phyloP scores from a whole-genome alignment of 1,140 invertebrate genomes.

The Philotrypesis tridentata region DNA sequence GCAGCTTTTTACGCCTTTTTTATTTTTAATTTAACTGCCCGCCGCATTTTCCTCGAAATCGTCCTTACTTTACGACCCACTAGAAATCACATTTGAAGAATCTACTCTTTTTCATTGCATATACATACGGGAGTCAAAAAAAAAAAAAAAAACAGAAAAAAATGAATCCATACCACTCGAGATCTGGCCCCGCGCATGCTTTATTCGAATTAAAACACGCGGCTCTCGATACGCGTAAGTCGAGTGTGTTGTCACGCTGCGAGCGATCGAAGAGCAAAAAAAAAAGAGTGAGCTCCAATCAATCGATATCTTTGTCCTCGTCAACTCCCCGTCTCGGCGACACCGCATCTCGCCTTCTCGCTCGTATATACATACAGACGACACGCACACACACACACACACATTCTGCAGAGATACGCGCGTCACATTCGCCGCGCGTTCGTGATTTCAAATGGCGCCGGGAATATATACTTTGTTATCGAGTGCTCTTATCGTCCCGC shows the following conservation, averaged over 20 bases:
- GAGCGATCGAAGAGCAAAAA: conserved; percentile 1
- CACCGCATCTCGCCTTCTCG: conserved; percentile 7
- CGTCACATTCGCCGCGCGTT: no score
- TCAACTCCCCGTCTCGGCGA: conserved; percentile 27
- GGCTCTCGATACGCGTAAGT: no score
- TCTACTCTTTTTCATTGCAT: neutral
- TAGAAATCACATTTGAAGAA: neutral
- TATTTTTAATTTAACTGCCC: conserved; percentile 28
- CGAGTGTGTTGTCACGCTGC: neutral
- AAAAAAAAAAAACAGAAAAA: no score
- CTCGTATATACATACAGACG: neutral
- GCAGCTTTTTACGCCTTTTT: conserved; percentile 19
- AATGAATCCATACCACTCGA: neutral
- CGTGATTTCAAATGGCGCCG: neutral
- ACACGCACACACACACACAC: neutral
- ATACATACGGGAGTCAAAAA: no score
- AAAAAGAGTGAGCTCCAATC: conserved; percentile 7
- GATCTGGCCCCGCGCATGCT: neutral
- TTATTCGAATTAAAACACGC: neutral
- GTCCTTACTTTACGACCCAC: neutral
- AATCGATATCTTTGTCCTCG: conserved; percentile 45
- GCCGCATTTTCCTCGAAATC: neutral
- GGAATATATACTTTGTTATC: conserved; percentile 54
- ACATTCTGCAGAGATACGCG: no score
- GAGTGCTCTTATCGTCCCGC: conserved; percentile 32